phyloP scores from a whole-genome alignment of 2,797 vertebrate species.

The Diglossa cyanea region DNA sequence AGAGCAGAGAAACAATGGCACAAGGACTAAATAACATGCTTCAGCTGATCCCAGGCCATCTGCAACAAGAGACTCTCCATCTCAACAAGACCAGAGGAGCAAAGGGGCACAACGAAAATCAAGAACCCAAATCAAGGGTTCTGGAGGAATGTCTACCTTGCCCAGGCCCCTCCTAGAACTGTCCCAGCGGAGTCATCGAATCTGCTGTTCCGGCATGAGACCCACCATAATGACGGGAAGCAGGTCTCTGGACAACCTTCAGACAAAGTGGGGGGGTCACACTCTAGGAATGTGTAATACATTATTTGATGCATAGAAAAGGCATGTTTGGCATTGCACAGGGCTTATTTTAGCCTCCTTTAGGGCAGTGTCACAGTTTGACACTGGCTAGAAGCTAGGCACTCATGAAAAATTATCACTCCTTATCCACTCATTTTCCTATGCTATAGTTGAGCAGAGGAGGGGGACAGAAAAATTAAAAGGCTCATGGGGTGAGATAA shows the following conservation, averaged over 20 bases:
- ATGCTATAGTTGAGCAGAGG: not conserved
- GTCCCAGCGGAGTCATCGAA: not conserved
- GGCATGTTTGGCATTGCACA: not conserved
- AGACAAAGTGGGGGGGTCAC: rapidly evolving
- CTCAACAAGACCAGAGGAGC: not conserved
- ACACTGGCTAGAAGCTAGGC: not conserved
- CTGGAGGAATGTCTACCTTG: not conserved
- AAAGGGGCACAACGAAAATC: not conserved
- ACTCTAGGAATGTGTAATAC: not conserved
- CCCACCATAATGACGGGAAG: not conserved
- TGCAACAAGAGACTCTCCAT: not conserved
- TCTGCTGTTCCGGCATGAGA: not conserved
- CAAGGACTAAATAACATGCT: not conserved
- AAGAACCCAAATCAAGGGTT: not conserved
- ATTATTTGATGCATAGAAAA: not conserved
- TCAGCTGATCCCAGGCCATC: not conserved
- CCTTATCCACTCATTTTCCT: not conserved
- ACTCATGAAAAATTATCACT: not conserved
- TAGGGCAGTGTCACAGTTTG: rapidly evolving
- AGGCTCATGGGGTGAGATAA: not conserved
- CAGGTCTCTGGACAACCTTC: not conserved
- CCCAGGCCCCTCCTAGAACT: not conserved
- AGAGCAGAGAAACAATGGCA: not conserved
- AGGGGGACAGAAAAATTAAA: not conserved
- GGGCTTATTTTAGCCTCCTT: not conserved